These are phyloP conservation scores for Oreochromis spilurus DNA, from an alignment of 2,113 vertebrate species.

Conservation along the genomic window DNA sequence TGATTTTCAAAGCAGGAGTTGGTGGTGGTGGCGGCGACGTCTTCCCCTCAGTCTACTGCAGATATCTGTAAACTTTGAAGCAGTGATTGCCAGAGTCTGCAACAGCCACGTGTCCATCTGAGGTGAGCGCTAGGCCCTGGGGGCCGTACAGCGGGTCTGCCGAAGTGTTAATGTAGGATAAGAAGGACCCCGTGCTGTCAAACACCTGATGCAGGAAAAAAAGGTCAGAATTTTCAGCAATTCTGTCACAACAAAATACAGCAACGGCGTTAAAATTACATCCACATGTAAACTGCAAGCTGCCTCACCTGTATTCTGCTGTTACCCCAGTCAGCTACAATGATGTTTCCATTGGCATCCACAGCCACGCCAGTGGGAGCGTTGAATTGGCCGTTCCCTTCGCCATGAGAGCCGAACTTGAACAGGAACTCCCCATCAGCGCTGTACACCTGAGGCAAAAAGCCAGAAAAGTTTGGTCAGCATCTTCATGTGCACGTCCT, in stretches of 20 bases:
- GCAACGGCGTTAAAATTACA: not conserved
- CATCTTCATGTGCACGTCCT: not conserved
- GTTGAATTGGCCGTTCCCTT: constrained; percentile 96
- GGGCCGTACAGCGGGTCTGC: constrained; percentile 93
- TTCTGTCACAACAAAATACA: not conserved
- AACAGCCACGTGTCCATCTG: constrained; percentile 92
- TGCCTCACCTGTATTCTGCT: constrained; percentile 89
- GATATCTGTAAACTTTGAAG: constrained; percentile 96
- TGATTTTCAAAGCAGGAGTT: not conserved
- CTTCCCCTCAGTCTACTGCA: constrained; percentile 77
- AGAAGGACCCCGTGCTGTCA: constrained; percentile 91
- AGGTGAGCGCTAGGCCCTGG: constrained; percentile 91
- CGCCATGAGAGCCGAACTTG: constrained; percentile 94
- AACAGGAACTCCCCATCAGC: constrained; percentile 94
- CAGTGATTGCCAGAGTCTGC: constrained; percentile 97
- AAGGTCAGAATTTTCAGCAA: not conserved
- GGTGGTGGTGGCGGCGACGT: not conserved
- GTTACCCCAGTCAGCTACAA: constrained; percentile 97
- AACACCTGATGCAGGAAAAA: constrained; percentile 80
- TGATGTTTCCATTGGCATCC: constrained; percentile 92
- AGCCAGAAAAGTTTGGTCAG: not conserved
- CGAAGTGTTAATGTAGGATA: constrained; percentile 96
- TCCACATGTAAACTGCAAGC: not conserved
- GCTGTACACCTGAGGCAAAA: constrained; percentile 82
- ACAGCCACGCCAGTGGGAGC: constrained; percentile 93